These are phyloP conservation scores for Brachypalpus laphriformis DNA, from an alignment of 2,888 invertebrate genomes.

Conservation along the genomic window DNA sequence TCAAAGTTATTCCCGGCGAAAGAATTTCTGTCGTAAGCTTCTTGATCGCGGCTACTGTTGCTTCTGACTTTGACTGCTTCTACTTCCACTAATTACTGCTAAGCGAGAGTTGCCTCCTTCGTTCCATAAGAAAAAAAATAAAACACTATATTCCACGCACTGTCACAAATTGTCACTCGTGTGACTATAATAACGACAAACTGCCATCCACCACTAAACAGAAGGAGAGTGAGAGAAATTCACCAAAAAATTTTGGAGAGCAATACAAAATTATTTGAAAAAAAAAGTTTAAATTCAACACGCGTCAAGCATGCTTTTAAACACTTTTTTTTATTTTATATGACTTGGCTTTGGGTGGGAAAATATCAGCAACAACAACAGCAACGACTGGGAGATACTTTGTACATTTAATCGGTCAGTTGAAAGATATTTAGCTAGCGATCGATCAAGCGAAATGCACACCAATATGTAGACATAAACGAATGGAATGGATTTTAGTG, in stretches of 20 bases:
- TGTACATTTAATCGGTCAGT: slow-evolving; percentile 16
- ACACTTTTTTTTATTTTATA: neutral
- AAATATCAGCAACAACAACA: neutral
- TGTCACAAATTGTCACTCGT: slow-evolving; percentile 26
- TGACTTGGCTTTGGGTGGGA: neutral
- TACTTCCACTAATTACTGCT: slow-evolving; percentile 41
- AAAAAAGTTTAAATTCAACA: slow-evolving; percentile 3
- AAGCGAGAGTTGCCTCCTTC: slow-evolving; percentile 12
- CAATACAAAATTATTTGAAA: neutral
- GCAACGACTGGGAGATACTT: neutral
- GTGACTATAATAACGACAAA: slow-evolving; percentile 25
- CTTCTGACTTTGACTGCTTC: slow-evolving; percentile 3
- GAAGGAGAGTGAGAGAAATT: slow-evolving; percentile 37
- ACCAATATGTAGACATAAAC: neutral
- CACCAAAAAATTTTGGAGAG: slow-evolving; percentile 45
- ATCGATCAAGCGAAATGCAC: slow-evolving; percentile 45
- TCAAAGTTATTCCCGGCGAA: slow-evolving; percentile 41
- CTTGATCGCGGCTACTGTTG: slow-evolving; percentile 35
- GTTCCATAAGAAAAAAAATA: slow-evolving; percentile 9
- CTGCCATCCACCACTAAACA: neutral
- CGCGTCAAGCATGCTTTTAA: slow-evolving; percentile 5
- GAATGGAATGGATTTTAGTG: neutral
- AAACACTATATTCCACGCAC: slow-evolving; percentile 37
- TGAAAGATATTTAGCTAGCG: slow-evolving; percentile 14
- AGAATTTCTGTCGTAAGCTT: slow-evolving; percentile 51